Conservation (phyloP, 1,140 invertebrate species). For the Zaprionus inermis region DNA sequence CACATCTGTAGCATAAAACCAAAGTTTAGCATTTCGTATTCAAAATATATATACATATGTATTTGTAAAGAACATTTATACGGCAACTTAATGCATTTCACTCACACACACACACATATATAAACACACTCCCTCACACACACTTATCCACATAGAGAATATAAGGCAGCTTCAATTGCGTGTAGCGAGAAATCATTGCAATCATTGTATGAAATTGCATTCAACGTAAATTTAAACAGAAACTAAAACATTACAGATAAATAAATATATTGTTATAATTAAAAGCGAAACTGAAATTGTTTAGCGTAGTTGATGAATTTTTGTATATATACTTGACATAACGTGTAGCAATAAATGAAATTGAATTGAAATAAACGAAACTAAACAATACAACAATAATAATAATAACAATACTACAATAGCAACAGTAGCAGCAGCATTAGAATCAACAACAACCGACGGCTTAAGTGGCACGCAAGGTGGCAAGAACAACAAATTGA, state of each 20-base stretch:
- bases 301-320: slow-evolving; percentile 80
- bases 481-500: slow-evolving; percentile 42
- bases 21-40: slow-evolving; percentile 81
- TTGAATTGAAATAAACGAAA: slow-evolving; percentile 67
- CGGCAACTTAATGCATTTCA: slow-evolving; percentile 60
- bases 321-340: slow-evolving; percentile 80
- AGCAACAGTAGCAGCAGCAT: slow-evolving; percentile 13
- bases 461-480: slow-evolving; percentile 35
- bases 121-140: slow-evolving; percentile 54
- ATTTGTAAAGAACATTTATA: slow-evolving; percentile 72
- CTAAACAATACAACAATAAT: slow-evolving; percentile 28
- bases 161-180: slow-evolving; percentile 47
- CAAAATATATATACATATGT: slow-evolving; percentile 51
- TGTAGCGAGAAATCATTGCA: slow-evolving; percentile 55
- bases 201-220: slow-evolving; percentile 81
- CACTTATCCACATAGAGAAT: slow-evolving; percentile 35
- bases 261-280: slow-evolving; percentile 78
- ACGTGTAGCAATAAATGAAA: slow-evolving; percentile 72
- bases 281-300: slow-evolving; percentile 72
- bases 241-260: slow-evolving; percentile 60
- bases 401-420: slow-evolving; percentile 28
- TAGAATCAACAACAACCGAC: slow-evolving; percentile 30
- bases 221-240: slow-evolving; percentile 57
- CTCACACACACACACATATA: slow-evolving; percentile 33
- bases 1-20: slow-evolving; percentile 81